Base-by-base conservation (phyloP, 2,797 vertebrate species). In the Paratrypauchen microcephalus region DNA sequence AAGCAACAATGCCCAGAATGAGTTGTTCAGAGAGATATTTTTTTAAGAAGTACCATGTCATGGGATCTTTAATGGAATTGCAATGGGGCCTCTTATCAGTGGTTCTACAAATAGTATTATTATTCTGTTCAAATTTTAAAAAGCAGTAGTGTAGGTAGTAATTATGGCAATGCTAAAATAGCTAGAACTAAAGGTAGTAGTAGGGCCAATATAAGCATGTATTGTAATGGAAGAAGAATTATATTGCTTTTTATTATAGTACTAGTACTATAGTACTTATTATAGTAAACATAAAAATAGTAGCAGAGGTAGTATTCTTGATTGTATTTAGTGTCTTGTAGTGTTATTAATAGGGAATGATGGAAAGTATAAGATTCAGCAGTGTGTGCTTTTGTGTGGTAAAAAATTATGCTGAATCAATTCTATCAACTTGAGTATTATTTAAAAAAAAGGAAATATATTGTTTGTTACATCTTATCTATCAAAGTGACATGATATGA, bases 11-110 rank as follows among this genome's bases (percentile, higher is more conserved):
- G n/a, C n/a, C n/a, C n/a, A n/a, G n/a, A n/a, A n/a, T n/a, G n/a
- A n/a, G n/a, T n/a, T n/a, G n/a, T n/a, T n/a, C n/a, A n/a, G n/a
- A n/a, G n/a, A n/a, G n/a, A n/a, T n/a, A n/a, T n/a, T n/a, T n/a
- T n/a, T n/a, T n/a, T n/a, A n/a, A n/a, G n/a, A n/a, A n/a, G n/a
- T n/a, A n/a, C n/a, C n/a, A n/a, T n/a, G n/a, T n/a, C n/a, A n/a
- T n/a, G n/a, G n/a, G n/a, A n/a, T n/a, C n/a, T n/a, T n/a, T n/a
- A 59, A 59, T 36, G 18, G 58, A 60, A 60, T 36, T 60, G 58
- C 8, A n/a, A 19, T n/a, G 9, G 28, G n/a, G 30, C 5, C 16
- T 60, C 15, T 28, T 56, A 56, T 16, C 24, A 18, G 56, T 28
- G 24, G 8, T 18, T 55, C 1, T 13, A 26, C 23, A 57, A 57